These are phyloP conservation scores for Ellobius talpinus DNA, from an alignment of 2,113 vertebrate species.

Conservation along the genomic window DNA sequence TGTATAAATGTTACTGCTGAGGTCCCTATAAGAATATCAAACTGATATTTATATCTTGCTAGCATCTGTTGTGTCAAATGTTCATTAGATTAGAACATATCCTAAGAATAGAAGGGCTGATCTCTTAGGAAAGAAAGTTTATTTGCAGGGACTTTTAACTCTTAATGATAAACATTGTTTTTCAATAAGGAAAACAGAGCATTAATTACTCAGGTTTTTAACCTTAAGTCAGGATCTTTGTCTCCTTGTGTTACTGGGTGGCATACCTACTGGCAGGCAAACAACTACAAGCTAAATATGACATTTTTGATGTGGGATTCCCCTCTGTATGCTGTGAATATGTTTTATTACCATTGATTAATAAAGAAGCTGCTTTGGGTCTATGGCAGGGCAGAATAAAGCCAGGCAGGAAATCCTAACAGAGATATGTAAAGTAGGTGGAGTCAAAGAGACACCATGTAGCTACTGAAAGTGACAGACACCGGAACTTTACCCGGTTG, in stretches of 20 bases:
- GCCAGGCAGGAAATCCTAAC: too few species aligned
- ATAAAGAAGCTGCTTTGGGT: too few species aligned
- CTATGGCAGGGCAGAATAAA: too few species aligned
- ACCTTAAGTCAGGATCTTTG: conserved; percentile 1
- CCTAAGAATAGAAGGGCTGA: not conserved
- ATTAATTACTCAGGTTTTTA: conserved; percentile 8
- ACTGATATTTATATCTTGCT: not conserved
- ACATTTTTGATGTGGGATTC: not conserved
- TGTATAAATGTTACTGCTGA: not conserved
- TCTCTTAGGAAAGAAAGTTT: conserved; percentile 26
- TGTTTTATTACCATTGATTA: too few species aligned
- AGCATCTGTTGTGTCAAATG: not conserved
- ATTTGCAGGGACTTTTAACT: not conserved
- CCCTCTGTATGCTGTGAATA: too few species aligned
- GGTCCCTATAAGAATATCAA: not conserved
- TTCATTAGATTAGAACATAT: not conserved
- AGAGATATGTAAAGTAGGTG: too few species aligned
- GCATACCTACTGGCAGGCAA: not conserved
- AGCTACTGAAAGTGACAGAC: too few species aligned
- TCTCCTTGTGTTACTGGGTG: not conserved
- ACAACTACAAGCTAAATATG: conserved; percentile 13
- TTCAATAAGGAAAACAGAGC: not conserved
- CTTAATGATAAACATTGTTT: not conserved
- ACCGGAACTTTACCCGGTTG: too few species aligned
- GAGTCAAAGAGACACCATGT: too few species aligned